These are phyloP conservation scores for Pandion haliaetus DNA, from an alignment of 2,113 vertebrate genomes.

Conservation along the genomic window DNA sequence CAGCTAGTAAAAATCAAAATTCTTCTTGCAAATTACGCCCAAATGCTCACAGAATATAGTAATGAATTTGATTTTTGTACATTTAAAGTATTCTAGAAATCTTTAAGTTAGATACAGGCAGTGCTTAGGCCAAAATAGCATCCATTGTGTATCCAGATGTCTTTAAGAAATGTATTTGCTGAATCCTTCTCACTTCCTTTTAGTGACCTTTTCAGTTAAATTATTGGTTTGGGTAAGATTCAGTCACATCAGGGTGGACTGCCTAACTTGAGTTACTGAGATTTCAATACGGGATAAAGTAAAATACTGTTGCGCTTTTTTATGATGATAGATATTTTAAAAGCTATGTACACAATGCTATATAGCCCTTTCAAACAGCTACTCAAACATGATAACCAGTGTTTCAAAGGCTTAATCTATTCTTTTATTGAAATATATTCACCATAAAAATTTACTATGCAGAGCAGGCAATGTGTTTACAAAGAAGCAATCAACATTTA, in stretches of 20 bases:
- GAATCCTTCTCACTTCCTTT: not conserved
- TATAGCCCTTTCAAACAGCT: not conserved
- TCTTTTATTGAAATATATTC: not conserved
- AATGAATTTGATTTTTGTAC: not conserved
- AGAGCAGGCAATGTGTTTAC: not conserved
- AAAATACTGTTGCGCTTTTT: not conserved
- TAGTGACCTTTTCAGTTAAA: not conserved
- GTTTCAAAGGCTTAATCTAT: slow-evolving; percentile 1
- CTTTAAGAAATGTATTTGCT: not conserved
- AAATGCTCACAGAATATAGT: not conserved
- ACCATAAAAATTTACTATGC: not conserved
- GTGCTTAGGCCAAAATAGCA: not conserved
- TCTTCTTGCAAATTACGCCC: not conserved
- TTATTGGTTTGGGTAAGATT: not conserved
- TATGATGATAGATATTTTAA: not conserved
- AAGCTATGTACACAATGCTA: not conserved
- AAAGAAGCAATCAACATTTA: slow-evolving; percentile 12
- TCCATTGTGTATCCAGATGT: not conserved
- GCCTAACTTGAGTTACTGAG: not conserved
- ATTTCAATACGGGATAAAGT: not conserved
- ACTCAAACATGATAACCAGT: not conserved
- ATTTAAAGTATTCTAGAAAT: not conserved
- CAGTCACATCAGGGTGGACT: not conserved
- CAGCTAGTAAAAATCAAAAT: not conserved
- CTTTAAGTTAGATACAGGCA: not conserved